A percentile compares a stretch with the other conserved stretches of the same genome.
Conservation (phyloP, 2,888 invertebrate species). For the Drosophila lacicola region DNA sequence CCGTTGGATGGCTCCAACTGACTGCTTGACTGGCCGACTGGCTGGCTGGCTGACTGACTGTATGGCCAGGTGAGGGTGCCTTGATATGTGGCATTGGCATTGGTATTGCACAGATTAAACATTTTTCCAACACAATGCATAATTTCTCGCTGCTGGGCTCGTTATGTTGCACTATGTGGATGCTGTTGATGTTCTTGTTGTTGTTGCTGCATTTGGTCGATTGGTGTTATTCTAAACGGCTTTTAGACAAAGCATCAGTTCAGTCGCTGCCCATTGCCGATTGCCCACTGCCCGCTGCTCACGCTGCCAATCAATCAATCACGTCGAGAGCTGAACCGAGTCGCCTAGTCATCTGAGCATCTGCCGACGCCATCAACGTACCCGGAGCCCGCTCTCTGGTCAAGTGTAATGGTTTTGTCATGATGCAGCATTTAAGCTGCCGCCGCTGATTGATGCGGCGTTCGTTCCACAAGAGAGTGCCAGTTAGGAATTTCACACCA, state of each 20-base stretch:
- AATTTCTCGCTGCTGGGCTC: conserved; percentile 75
- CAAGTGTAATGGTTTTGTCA: conserved; percentile 83
- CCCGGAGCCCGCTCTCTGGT: conserved; percentile 55
- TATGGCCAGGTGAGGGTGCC: conserved; percentile 55
- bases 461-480: conserved; percentile 65
- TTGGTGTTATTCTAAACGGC: conserved; percentile 79
- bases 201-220: conserved; percentile 34
- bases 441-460: conserved; percentile 73
- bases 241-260: conserved; percentile 76
- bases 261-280: conserved; percentile 33
- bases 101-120: conserved; percentile 67
- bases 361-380: conserved; percentile 68
- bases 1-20: conserved; percentile 50
- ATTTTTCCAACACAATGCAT: conserved; percentile 73
- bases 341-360: conserved; percentile 80
- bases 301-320: conserved; percentile 84
- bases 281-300: conserved; percentile 66
- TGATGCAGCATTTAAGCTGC: conserved; percentile 83
- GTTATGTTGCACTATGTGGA: conserved; percentile 44
- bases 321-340: conserved; percentile 54
- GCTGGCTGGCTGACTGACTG: conserved; percentile 27
- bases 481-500: conserved; percentile 74
- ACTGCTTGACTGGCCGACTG: conserved; percentile 36
- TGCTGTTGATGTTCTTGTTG: conserved; percentile 19
- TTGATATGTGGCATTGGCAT: conserved; percentile 52